A percentile compares a stretch with the other conserved stretches of the same genome.
Conservation (phyloP, 2,888 invertebrate genomes). For the Timema podura region DNA sequence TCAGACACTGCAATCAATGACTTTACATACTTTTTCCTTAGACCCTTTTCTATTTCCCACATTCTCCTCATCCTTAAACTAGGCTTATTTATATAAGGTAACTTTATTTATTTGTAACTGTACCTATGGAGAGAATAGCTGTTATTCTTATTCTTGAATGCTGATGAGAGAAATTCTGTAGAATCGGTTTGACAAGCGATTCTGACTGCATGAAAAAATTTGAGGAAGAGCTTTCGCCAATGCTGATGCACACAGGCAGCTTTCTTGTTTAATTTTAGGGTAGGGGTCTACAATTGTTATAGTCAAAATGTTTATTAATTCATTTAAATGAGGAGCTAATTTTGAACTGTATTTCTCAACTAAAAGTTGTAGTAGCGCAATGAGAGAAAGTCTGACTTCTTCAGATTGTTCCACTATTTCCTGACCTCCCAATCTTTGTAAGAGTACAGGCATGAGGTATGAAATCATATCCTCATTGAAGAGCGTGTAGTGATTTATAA, state of each 20-base stretch:
- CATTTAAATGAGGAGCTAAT: slow-evolving; percentile 66
- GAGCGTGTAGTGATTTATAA: slow-evolving; percentile 53
- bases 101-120: too few relatives aligned
- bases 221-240: slow-evolving; percentile 60
- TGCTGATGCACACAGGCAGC: slow-evolving; percentile 65
- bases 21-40: too few relatives aligned
- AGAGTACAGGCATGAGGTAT: slow-evolving; percentile 69
- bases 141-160: slow-evolving; percentile 75
- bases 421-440: slow-evolving; percentile 70
- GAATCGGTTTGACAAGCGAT: slow-evolving; percentile 65
- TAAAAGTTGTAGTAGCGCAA: slow-evolving; percentile 62
- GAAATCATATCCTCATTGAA: slow-evolving; percentile 65
- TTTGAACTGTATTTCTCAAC: slow-evolving; percentile 59
- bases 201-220: slow-evolving; percentile 74
- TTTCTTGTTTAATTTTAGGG: slow-evolving; percentile 74
- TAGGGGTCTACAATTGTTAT: slow-evolving; percentile 72
- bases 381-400: slow-evolving; percentile 71
- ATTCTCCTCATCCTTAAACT: too few relatives aligned
- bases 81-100: too few relatives aligned
- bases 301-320: slow-evolving; percentile 66
- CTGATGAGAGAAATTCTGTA: slow-evolving; percentile 72
- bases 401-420: slow-evolving; percentile 71
- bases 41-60: too few relatives aligned
- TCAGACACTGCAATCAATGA: too few relatives aligned
- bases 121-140: slow-evolving; percentile 48